A percentile compares a stretch with the other conserved stretches of the same genome.
These are phyloP conservation scores for Pachydiplax longipennis DNA, from an alignment of 2,888 invertebrate species.

Conservation along the genomic window DNA sequence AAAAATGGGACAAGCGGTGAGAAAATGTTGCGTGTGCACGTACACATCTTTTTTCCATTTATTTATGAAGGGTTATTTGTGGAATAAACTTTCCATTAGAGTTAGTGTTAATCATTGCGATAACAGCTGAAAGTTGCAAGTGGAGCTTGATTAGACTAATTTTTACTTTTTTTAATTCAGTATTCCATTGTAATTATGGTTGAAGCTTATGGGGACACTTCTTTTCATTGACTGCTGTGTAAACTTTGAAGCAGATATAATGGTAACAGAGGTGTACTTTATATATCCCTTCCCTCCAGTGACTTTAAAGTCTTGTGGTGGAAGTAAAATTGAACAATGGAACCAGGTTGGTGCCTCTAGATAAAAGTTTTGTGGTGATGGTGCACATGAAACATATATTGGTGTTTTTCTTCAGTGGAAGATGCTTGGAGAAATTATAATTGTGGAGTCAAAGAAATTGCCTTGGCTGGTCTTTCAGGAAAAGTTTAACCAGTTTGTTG, in stretches of 20 bases:
- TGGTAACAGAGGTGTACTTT: slow-evolving; percentile 11
- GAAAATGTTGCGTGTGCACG: slow-evolving; percentile 6
- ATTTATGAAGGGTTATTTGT: slow-evolving; percentile 41
- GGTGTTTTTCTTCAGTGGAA: slow-evolving; percentile 37
- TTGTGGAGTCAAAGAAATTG: neutral
- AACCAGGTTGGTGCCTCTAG: slow-evolving; percentile 37
- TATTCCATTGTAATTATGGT: slow-evolving; percentile 43
- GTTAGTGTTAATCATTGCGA: slow-evolving; percentile 9
- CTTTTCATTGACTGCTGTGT: slow-evolving; percentile 32
- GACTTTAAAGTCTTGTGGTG: slow-evolving; percentile 33
- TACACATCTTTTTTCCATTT: slow-evolving; percentile 39
- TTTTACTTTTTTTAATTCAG: slow-evolving; percentile 42
- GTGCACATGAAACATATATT: slow-evolving; percentile 4
- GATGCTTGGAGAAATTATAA: neutral
- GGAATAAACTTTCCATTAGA: slow-evolving; percentile 42
- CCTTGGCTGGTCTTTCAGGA: slow-evolving; percentile 37
- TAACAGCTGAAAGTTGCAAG: slow-evolving; percentile 35
- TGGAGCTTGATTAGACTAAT: slow-evolving; percentile 37
- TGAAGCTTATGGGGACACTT: slow-evolving; percentile 39
- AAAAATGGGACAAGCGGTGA: slow-evolving; percentile 1
- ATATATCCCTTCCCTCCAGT: slow-evolving; percentile 18
- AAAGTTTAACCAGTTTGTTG: slow-evolving; percentile 22
- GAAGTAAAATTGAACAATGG: slow-evolving; percentile 15
- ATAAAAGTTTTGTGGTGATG: slow-evolving; percentile 38
- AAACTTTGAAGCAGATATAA: slow-evolving; percentile 17